Conservation (phyloP, 2,797 vertebrate genomes). For the Melanotaenia trifasciata region DNA sequence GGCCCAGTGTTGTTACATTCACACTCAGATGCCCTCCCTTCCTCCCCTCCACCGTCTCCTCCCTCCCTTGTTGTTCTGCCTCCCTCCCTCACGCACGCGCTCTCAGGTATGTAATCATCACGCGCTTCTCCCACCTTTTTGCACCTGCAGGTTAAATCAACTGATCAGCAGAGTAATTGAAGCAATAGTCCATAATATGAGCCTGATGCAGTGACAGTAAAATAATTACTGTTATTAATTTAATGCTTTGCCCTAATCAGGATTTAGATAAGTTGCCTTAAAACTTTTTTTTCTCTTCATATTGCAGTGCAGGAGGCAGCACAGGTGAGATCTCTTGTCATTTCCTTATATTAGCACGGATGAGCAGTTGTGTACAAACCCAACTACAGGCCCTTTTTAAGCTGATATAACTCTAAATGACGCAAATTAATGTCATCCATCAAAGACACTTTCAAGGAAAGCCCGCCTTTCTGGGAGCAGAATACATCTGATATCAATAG, state of each 20-base stretch:
- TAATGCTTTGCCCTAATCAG: slow-evolving; percentile 33
- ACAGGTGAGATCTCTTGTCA: slow-evolving; percentile 7
- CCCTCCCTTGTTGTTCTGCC: too few relatives aligned
- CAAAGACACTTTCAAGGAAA: slow-evolving; percentile 11
- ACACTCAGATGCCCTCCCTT: slow-evolving; percentile 20
- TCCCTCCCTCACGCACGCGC: neutral
- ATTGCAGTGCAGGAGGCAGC: slow-evolving; percentile 15
- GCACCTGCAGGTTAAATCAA: slow-evolving; percentile 56
- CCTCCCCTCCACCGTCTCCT: neutral
- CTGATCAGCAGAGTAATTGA: slow-evolving; percentile 61
- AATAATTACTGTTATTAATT: slow-evolving; percentile 58
- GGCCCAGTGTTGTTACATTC: slow-evolving; percentile 57
- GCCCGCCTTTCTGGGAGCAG: neutral
- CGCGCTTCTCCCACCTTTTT: slow-evolving; percentile 27
- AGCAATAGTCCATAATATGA: slow-evolving; percentile 55
- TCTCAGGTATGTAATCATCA: slow-evolving; percentile 16
- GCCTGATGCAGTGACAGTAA: slow-evolving; percentile 32
- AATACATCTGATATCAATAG: slow-evolving; percentile 10
- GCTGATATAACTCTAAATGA: slow-evolving; percentile 35
- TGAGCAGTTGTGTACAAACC: slow-evolving; percentile 46
- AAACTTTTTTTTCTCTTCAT: neutral
- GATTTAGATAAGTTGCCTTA: slow-evolving; percentile 20
- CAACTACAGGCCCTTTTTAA: slow-evolving; percentile 12
- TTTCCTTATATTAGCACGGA: slow-evolving; percentile 28
- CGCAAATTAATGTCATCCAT: slow-evolving; percentile 46